A percentile compares a stretch with the other conserved stretches of the same genome.
These are phyloP conservation scores for Ischnura elegans DNA, from an alignment of 2,888 invertebrate species.

Conservation along the genomic window DNA sequence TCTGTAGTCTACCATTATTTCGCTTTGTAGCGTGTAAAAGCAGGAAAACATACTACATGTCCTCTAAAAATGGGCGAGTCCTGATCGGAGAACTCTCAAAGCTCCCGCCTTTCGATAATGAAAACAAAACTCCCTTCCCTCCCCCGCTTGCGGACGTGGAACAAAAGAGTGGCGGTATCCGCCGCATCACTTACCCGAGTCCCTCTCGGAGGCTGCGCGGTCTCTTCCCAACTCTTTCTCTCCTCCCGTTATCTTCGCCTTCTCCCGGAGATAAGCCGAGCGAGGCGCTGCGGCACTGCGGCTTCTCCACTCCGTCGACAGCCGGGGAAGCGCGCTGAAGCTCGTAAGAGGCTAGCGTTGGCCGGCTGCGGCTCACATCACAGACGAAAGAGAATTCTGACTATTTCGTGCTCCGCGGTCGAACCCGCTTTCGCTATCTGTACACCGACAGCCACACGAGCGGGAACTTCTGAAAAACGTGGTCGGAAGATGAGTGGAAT, in stretches of 20 bases:
- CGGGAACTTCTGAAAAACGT: neutral
- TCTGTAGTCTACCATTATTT: no score
- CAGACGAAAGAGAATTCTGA: neutral
- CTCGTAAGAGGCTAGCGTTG: no score
- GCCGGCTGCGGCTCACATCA: neutral
- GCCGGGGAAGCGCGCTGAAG: no score
- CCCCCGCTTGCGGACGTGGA: neutral
- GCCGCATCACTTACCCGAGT: constrained; percentile 6
- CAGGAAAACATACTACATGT: no score
- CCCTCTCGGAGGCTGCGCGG: neutral
- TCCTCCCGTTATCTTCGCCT: neutral
- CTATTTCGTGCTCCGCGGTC: neutral
- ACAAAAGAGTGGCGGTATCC: neutral
- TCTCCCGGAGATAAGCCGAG: no score
- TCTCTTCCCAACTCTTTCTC: neutral
- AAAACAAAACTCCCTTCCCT: neutral
- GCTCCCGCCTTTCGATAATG: no score
- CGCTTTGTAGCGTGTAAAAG: no score
- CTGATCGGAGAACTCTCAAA: no score
- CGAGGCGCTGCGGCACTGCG: no score
- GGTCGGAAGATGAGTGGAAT: neutral
- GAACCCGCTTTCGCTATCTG: neutral
- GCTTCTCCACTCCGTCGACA: no score
- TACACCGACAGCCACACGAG: no score
- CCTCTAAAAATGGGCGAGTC: no score